Evolutionary conservation across 2,888 invertebrate genomes (phyloP), one percentile per base, ranked within the genome.

Genomic region (Spodoptera picta): DNA sequence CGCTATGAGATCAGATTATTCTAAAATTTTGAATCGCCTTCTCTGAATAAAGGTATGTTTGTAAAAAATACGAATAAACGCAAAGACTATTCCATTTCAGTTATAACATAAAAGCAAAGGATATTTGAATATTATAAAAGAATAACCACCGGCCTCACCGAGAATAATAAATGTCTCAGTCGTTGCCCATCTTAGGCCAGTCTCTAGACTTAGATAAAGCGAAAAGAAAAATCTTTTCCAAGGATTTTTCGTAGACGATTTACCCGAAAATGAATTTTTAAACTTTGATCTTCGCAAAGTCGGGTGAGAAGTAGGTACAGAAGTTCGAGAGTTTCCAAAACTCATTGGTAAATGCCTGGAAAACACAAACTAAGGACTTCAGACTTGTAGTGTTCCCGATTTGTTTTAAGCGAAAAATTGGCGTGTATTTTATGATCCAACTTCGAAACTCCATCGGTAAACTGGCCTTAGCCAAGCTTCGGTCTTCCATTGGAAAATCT

Each of bases 351-450:
- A 45, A 47, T n/a, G 27, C 44, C 42, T 65, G 44, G 62, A 66
- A 19, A 66, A 60, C 68, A 62, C 60, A 59, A 72, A 69, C 63
- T 50, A 58, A 36, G 31, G 59, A 65, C 60, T 53, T 51, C 48
- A 31, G 24, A 75, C 54, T 62, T 64, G 51, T 50, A 64, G 61
- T 62, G 44, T 56, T 48, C 49, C 45, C 50, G 61, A 65, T 67
- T 76, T 66, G 59, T 69, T 73, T 65, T 49, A 24, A 51, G 24
- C 24, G 56, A 68, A 73, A 68, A 57, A 75, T 55, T 60, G 59
- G 42, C 46, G 47, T 36, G 42, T 65, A 63, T 73, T 69, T 75
- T 69, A 75, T 51, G 55, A 47, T 41, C 46, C 14, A 52, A 65
- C 51, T 69, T 59, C 19, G 31, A 42, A 56, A 61, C 64, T 55